Evolutionary conservation across 2,888 invertebrate genomes (phyloP).

Genomic region (Epirrita christyi): DNA sequence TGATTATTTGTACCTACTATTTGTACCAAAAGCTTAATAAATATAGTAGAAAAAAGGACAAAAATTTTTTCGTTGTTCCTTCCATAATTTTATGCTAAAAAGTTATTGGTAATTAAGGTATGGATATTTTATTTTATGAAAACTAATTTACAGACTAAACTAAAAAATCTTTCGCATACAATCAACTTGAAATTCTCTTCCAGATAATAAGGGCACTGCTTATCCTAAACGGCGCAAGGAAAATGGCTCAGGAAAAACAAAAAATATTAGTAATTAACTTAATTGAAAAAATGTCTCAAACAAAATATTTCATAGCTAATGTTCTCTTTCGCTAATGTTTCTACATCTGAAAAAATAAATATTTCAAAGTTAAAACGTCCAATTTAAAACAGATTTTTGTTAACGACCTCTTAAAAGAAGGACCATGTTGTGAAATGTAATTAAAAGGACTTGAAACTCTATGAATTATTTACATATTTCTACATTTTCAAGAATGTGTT

Average conservation of each 20-base stretch:
- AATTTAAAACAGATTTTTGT: slow-evolving; percentile 68
- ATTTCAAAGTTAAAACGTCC: slow-evolving; percentile 51
- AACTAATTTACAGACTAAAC: no score
- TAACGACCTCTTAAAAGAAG: slow-evolving; percentile 39
- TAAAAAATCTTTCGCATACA: neutral
- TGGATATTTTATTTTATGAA: no score
- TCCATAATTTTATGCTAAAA: no score
- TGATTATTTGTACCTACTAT: no score
- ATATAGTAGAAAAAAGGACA: neutral
- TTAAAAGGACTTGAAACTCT: slow-evolving; percentile 8
- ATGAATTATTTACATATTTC: no score
- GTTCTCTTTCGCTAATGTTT: slow-evolving; percentile 68
- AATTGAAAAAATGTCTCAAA: slow-evolving; percentile 68
- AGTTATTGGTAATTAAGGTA: no score
- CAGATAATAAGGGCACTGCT: slow-evolving; percentile 27
- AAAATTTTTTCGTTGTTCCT: no score
- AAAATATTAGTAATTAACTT: slow-evolving; percentile 68
- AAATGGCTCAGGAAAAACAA: slow-evolving; percentile 43
- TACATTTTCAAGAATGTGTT: no score
- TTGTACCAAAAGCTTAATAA: neutral
- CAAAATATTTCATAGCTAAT: slow-evolving; percentile 71
- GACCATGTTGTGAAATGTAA: slow-evolving; percentile 14
- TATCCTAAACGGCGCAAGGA: slow-evolving; percentile 34
- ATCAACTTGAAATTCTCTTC: slow-evolving; percentile 2
- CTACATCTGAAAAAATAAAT: slow-evolving; percentile 41